Base-by-base conservation (phyloP, 1,140 invertebrate genomes). In the Scaptomyza hsui region DNA sequence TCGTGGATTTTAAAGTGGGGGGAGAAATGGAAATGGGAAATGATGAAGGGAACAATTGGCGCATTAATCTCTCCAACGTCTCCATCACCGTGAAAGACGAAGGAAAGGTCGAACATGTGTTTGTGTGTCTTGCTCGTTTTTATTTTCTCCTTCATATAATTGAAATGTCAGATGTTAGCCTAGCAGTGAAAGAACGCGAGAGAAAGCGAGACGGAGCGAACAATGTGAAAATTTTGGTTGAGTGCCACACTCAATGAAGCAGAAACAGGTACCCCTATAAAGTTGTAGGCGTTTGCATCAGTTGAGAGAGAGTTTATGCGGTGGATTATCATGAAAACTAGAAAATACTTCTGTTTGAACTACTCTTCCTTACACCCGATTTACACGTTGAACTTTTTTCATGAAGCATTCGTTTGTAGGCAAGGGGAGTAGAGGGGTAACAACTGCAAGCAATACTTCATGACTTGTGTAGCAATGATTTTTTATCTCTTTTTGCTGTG, bases 21-120 rank as follows among this genome's bases (percentile, higher is more conserved):
- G 57, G 56, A 56, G 75, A 75, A 79, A 79, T 78, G 76, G 45
- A 73, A 72, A 75, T 70, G 45, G 60, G 67, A 75, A 88, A 82
- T 75, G 82, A 78, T 78, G 76, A 89, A 74, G 78, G 82, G 39
- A 88, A 88, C 88, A 90, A 90, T 90, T 89, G 88, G 76, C 71
- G 78, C 79, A 90, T 90, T 90, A 90, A 90, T 90, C 88, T 88
- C 75, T 67, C 63, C 63, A 65, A 74, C 59, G 53, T 53, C 64
- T 62, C 4, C 24, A 45, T 59, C 57, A 67, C 37, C 63, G 44
- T 51, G 24, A 13, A 29, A 24, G 52, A 61, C 55, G 26, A 41
- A 19, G 37, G 21, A 64, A 78, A 61, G 60, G 75, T 81, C 65
- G 60, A 72, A 69, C 78, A 86, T 88, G 74, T 82, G 82, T 88